Percentiles rank a stretch among this genome's conserved stretches.
Evolutionary conservation across 2,113 vertebrate species (phyloP).

Genomic region (Trogon surrucura): DNA sequence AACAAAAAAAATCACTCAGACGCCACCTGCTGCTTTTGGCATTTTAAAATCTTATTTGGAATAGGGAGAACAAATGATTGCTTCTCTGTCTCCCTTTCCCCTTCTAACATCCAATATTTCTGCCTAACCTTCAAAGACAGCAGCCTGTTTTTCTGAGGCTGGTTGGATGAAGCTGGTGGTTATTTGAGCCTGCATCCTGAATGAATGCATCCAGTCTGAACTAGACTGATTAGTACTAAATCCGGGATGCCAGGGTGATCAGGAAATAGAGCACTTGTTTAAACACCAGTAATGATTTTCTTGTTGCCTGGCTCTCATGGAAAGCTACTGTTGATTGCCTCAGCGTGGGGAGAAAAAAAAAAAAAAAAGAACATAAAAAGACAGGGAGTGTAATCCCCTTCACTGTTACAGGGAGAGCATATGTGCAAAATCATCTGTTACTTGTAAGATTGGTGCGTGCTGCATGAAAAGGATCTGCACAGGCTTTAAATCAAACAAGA

Average conservation of each 20-base stretch:
- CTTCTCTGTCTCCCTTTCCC: slow-evolving; percentile 25
- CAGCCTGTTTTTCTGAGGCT: not conserved
- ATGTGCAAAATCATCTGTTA: not conserved
- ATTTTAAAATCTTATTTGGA: slow-evolving; percentile 63
- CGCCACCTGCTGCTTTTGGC: slow-evolving; percentile 60
- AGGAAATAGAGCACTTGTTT: not conserved
- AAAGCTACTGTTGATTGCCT: slow-evolving; percentile 27
- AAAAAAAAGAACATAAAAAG: not conserved
- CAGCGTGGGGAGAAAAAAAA: not conserved
- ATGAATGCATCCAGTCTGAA: slow-evolving; percentile 29
- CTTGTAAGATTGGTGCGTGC: not conserved
- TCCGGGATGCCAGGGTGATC: not conserved
- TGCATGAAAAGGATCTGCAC: not conserved
- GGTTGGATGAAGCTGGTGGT: not conserved
- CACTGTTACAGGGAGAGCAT: not conserved
- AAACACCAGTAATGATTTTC: slow-evolving; percentile 7
- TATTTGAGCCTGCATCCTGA: slow-evolving; percentile 17
- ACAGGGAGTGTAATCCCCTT: not conserved
- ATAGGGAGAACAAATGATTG: slow-evolving; percentile 26
- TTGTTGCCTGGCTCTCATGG: not conserved
- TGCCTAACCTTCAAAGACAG: not conserved
- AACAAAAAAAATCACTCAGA: slow-evolving; percentile 57
- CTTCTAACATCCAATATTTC: slow-evolving; percentile 27
- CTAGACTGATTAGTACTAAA: slow-evolving; percentile 39
- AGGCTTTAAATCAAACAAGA: not conserved